phyloP scores from a whole-genome alignment of 2,888 invertebrate species.

The Anagyrus pseudococci region DNA sequence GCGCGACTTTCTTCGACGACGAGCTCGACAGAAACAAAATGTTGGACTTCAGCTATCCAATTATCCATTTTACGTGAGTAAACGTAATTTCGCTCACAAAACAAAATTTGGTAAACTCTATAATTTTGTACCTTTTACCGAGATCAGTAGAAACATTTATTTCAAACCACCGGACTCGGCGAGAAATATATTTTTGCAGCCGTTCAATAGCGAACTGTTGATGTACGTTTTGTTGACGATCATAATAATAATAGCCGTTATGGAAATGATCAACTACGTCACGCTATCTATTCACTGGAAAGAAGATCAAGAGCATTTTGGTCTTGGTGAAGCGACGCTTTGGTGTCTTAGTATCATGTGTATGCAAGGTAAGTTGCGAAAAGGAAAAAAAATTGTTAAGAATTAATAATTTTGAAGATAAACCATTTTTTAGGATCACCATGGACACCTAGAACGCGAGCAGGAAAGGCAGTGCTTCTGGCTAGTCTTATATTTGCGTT shows the following conservation, averaged over 20 bases:
- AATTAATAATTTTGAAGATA: not conserved
- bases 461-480: constrained; percentile 68
- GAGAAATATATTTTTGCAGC: constrained; percentile 70
- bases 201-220: constrained; percentile 67
- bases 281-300: constrained; percentile 50
- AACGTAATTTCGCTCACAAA: too few relatives aligned
- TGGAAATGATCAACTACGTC: constrained; percentile 64
- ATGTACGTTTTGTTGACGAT: constrained; percentile 66
- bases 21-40: constrained; percentile 64
- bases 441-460: constrained; percentile 66
- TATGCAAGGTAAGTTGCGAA: constrained; percentile 66
- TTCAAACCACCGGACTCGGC: constrained; percentile 70
- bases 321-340: constrained; percentile 66
- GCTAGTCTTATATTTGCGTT: constrained; percentile 68
- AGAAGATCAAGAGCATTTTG: constrained; percentile 53
- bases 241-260: constrained; percentile 63
- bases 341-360: constrained; percentile 72
- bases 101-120: not conserved
- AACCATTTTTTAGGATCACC: constrained; percentile 64
- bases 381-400: not conserved
- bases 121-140: too few relatives aligned
- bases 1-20: constrained; percentile 68
- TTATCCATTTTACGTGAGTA: constrained; percentile 69
- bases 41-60: constrained; percentile 69
- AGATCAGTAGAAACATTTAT: constrained; percentile 71